phyloP scores from a whole-genome alignment of 2,888 invertebrate species.

The Ennomos quercinarius region DNA sequence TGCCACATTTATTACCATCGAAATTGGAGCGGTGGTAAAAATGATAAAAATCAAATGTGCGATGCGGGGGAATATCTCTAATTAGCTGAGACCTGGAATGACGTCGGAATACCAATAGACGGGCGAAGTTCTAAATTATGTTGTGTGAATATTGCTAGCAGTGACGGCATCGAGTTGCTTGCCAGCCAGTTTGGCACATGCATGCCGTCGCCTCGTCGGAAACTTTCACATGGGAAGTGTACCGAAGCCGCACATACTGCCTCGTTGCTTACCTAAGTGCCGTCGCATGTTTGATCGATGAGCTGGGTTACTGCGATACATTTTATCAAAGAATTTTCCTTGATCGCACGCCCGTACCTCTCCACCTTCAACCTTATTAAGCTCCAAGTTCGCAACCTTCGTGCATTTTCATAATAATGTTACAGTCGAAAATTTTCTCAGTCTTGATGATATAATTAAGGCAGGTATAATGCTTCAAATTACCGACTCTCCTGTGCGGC shows the following conservation, averaged over 20 bases:
- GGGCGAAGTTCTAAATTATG: conserved; percentile 32
- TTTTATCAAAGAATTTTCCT: conserved; percentile 55
- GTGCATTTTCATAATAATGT: conserved; percentile 63
- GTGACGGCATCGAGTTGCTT: conserved; percentile 28
- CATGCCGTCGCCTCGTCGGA: conserved; percentile 45
- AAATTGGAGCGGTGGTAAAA: conserved; percentile 27
- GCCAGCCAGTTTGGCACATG: conserved; percentile 50
- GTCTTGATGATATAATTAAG: conserved; percentile 65
- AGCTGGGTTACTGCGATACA: conserved; percentile 65
- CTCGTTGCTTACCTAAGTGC: conserved; percentile 41
- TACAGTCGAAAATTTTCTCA: conserved; percentile 63
- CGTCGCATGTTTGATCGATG: conserved; percentile 71
- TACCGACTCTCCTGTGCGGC: conserved; percentile 51
- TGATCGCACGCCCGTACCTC: conserved; percentile 41
- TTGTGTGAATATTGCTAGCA: conserved; percentile 33
- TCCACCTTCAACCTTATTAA: conserved; percentile 56
- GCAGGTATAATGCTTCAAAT: conserved; percentile 60
- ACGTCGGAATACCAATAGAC: conserved; percentile 24
- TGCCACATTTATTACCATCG: conserved; percentile 27
- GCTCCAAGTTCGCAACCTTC: conserved; percentile 57
- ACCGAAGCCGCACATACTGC: conserved; percentile 36
- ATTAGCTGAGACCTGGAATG: conserved; percentile 18
- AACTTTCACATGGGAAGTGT: conserved; percentile 51
- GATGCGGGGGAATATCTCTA: conserved; percentile 6
- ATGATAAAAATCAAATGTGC: conserved; percentile 28